A percentile compares a stretch with the other conserved stretches of the same genome.
phyloP scores from a whole-genome alignment of 2,888 invertebrate species.

The Chrysolina oricalcia region DNA sequence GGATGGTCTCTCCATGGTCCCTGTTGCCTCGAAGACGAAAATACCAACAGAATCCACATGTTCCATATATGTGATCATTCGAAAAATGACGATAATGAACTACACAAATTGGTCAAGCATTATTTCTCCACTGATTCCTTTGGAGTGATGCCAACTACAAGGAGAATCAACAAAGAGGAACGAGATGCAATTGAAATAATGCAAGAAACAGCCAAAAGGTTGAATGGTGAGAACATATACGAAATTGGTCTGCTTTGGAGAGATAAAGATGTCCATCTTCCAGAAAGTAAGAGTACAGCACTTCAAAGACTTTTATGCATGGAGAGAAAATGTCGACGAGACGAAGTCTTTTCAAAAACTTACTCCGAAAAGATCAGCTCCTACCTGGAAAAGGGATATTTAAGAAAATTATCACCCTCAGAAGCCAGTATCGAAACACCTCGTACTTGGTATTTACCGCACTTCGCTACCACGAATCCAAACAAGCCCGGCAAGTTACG shows the following conservation, averaged over 20 bases:
- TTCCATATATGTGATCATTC: not conserved
- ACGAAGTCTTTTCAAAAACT: slow-evolving; percentile 1
- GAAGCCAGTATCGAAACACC: not conserved
- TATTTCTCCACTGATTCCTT: not conserved
- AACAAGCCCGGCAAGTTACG: slow-evolving; percentile 3
- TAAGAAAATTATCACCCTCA: not conserved
- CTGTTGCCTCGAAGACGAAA: not conserved
- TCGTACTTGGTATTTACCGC: slow-evolving; percentile 11
- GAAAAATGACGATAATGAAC: no score
- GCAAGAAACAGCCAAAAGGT: not conserved
- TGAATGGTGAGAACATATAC: not conserved
- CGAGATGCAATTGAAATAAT: not conserved
- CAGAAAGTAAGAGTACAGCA: slow-evolving; percentile 4
- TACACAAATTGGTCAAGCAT: no score
- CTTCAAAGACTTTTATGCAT: slow-evolving; percentile 6
- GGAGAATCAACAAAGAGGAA: not conserved
- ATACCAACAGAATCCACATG: not conserved
- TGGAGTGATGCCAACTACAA: not conserved
- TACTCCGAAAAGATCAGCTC: not conserved
- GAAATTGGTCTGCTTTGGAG: slow-evolving; percentile 1
- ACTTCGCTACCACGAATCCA: not conserved
- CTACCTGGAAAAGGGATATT: no score
- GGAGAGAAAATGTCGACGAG: not conserved
- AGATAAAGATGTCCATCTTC: slow-evolving; percentile 3
- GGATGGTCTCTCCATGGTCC: slow-evolving; percentile 6